These are phyloP conservation scores for Entomobrya proxima DNA, from an alignment of 2,888 invertebrate genomes.

Conservation along the genomic window DNA sequence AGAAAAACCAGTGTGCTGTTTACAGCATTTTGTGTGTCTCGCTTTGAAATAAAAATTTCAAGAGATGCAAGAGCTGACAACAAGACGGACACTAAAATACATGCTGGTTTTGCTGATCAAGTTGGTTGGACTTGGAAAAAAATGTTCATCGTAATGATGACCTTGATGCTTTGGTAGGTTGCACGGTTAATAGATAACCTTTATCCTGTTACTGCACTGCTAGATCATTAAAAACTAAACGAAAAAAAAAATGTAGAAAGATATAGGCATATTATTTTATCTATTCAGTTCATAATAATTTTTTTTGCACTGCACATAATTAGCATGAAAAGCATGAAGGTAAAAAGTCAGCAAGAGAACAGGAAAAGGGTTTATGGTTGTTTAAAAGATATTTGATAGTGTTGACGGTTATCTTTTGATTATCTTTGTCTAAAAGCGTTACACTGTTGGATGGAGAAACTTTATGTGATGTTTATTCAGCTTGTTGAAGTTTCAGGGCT, in stretches of 20 bases:
- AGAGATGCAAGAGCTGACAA: constrained; percentile 1
- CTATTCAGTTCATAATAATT: neutral
- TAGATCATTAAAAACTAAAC: neutral
- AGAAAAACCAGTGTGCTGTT: constrained; percentile 8
- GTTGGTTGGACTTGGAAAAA: neutral
- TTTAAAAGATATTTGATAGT: constrained; percentile 9
- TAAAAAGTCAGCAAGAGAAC: neutral
- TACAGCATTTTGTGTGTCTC: neutral
- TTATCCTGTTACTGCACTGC: constrained; percentile 51
- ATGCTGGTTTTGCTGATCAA: neutral
- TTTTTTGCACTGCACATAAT: neutral
- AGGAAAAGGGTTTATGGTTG: neutral
- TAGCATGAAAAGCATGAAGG: constrained; percentile 11
- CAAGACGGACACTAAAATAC: neutral
- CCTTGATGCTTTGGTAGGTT: constrained; percentile 51
- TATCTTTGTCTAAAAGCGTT: neutral
- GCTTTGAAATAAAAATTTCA: neutral
- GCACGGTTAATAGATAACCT: constrained; percentile 59
- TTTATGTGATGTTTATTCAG: neutral
- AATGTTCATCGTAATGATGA: constrained; percentile 48
- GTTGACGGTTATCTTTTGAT: constrained; percentile 9
- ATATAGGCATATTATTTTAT: neutral
- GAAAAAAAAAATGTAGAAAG: neutral
- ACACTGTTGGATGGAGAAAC: neutral
- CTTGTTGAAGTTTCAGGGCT: too few species aligned